A percentile compares a stretch with the other conserved stretches of the same genome.
Conservation (phyloP, 2,888 invertebrate genomes). For the Hypena proboscidalis region DNA sequence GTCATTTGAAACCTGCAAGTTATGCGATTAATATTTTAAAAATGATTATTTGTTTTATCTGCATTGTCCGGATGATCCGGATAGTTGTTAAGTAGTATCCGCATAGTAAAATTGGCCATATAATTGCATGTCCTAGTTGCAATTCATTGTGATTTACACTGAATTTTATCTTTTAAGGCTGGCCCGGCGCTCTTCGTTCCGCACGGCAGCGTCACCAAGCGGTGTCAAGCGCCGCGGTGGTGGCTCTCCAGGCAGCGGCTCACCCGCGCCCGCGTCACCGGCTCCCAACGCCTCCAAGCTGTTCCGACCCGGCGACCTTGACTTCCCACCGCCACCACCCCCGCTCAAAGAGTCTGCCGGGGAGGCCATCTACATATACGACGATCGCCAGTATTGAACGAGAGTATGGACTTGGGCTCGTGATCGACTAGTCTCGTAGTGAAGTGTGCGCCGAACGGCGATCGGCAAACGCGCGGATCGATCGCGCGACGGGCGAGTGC, state of each 20-base stretch:
- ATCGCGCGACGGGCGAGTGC: constrained; percentile 18
- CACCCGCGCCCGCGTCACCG: constrained; percentile 78
- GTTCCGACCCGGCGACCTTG: constrained; percentile 76
- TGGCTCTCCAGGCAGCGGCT: constrained; percentile 70
- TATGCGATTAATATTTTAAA: too few species aligned
- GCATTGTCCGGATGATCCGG: too few species aligned
- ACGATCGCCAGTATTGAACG: constrained; percentile 77
- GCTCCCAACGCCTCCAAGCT: constrained; percentile 81
- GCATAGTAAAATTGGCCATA: too few species aligned
- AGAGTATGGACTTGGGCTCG: constrained; percentile 38
- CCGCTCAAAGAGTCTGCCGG: constrained; percentile 88
- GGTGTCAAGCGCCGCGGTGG: constrained; percentile 80
- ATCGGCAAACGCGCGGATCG: constrained; percentile 6
- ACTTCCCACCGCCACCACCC: constrained; percentile 74
- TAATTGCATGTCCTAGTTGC: too few species aligned
- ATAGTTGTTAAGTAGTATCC: too few species aligned
- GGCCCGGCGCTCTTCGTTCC: constrained; percentile 89
- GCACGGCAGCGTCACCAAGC: constrained; percentile 73
- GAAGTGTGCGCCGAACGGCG: constrained; percentile 22
- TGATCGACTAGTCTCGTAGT: constrained; percentile 49
- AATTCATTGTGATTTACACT: too few species aligned
- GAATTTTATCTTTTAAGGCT: constrained; percentile 68
- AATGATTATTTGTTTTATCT: too few species aligned
- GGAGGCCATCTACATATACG: constrained; percentile 86
- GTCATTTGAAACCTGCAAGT: too few species aligned